These are phyloP conservation scores for Andrena cerasifolii DNA, from an alignment of 1,140 invertebrate species.

Conservation along the genomic window DNA sequence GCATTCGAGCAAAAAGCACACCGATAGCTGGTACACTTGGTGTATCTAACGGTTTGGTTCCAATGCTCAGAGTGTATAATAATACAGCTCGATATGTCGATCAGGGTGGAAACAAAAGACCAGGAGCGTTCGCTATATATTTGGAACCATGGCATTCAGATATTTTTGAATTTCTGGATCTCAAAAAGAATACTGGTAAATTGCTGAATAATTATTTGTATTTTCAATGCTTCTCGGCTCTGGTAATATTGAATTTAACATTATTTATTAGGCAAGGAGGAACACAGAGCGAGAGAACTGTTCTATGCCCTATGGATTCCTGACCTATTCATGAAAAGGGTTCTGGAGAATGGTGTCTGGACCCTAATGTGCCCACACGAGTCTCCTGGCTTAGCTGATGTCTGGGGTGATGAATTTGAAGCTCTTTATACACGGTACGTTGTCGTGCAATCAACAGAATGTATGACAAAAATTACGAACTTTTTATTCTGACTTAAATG, in stretches of 20 bases:
- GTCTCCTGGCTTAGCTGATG: constrained; percentile 94
- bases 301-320: constrained; percentile 99
- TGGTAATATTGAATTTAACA: not conserved
- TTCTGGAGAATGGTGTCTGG: constrained; percentile 94
- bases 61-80: constrained; percentile 98
- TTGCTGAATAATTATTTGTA: not conserved
- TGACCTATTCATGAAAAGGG: constrained; percentile 99
- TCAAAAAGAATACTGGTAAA: constrained; percentile 95
- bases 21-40: constrained; percentile 98
- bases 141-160: constrained; percentile 99
- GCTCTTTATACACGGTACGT: constrained; percentile 90
- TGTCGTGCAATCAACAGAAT: not conserved
- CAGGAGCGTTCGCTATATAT: constrained; percentile 99
- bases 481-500: constrained; percentile 21
- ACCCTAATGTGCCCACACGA: constrained; percentile 98
- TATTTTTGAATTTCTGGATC: constrained; percentile 96
- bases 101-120: constrained; percentile 98
- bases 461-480: constrained; percentile 6
- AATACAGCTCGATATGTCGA: constrained; percentile 98
- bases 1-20: constrained; percentile 95
- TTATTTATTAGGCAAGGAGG: constrained; percentile 84
- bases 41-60: constrained; percentile 97
- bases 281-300: constrained; percentile 96
- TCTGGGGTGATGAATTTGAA: constrained; percentile 98
- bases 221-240: not conserved